phyloP scores from a whole-genome alignment of 2,797 vertebrate species.

The Pygocentrus nattereri region DNA sequence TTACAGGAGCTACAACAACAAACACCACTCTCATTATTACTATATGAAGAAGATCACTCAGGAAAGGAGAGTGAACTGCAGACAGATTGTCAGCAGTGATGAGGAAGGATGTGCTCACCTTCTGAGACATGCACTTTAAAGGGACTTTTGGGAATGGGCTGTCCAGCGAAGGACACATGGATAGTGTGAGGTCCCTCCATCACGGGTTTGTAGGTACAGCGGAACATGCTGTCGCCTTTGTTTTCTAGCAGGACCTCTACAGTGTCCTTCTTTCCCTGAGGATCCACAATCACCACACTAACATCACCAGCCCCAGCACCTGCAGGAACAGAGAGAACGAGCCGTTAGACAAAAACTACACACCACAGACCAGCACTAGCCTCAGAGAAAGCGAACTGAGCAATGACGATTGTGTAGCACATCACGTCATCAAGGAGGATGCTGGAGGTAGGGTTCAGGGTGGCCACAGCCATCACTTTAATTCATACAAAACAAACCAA shows the following conservation, averaged over 20 bases:
- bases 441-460: no score
- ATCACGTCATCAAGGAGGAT: no score
- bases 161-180: constrained; percentile 86
- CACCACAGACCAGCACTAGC: neutral
- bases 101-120: constrained; percentile 79
- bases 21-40: constrained; percentile 59
- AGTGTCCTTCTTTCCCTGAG: constrained; percentile 90
- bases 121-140: constrained; percentile 91
- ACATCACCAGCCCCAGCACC: constrained; percentile 94
- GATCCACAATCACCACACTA: constrained; percentile 92
- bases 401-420: no score
- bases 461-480: no score
- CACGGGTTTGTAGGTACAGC: constrained; percentile 92
- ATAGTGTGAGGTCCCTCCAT: constrained; percentile 89
- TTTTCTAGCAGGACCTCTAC: constrained; percentile 95
- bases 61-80: no score
- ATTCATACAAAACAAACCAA: no score
- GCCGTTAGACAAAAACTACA: neutral
- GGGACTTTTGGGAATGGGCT: constrained; percentile 92
- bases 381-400: neutral
- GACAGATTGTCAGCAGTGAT: constrained; percentile 27
- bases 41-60: neutral
- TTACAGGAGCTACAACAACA: constrained; percentile 79
- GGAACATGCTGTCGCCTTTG: constrained; percentile 92
- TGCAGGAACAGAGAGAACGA: constrained; percentile 59